Evolutionary conservation across 2,888 invertebrate species (phyloP).

Genomic region (Urechis unicinctus): DNA sequence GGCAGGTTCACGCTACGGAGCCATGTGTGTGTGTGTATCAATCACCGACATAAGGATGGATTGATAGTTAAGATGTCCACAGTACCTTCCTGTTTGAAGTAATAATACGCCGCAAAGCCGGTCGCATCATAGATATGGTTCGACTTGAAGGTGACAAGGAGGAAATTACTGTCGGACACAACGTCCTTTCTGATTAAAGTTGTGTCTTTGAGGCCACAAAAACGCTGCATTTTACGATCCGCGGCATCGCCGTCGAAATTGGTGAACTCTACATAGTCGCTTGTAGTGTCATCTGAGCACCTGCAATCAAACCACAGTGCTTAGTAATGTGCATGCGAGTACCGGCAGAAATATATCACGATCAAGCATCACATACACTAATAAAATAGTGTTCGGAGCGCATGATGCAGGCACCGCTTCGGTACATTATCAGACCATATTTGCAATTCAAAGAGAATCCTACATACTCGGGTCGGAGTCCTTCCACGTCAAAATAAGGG

Average conservation of each 20-base stretch:
- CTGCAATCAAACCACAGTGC: slow-evolving; percentile 53
- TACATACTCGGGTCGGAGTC: slow-evolving; percentile 78
- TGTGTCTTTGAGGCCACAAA: slow-evolving; percentile 63
- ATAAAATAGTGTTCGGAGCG: too few relatives aligned
- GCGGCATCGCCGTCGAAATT: slow-evolving; percentile 74
- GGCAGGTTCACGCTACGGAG: too few relatives aligned
- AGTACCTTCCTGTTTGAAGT: slow-evolving; percentile 57
- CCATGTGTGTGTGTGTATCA: too few relatives aligned
- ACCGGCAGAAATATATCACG: too few relatives aligned
- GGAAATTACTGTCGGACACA: slow-evolving; percentile 82
- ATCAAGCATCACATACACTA: too few relatives aligned
- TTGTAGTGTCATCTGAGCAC: slow-evolving; percentile 82
- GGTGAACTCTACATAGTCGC: slow-evolving; percentile 94
- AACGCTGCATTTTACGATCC: slow-evolving; percentile 80
- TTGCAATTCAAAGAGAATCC: too few relatives aligned
- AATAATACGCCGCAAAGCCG: slow-evolving; percentile 87
- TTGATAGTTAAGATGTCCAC: too few relatives aligned
- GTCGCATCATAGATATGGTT: slow-evolving; percentile 89
- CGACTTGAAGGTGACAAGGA: slow-evolving; percentile 87
- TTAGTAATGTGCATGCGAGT: not conserved
- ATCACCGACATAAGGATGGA: too few relatives aligned
- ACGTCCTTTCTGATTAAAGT: slow-evolving; percentile 20
- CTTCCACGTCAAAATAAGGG: slow-evolving; percentile 84
- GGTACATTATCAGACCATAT: too few relatives aligned
- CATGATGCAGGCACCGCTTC: too few relatives aligned